Base-by-base conservation (phyloP, 2,113 vertebrate species). In the Chloropsis cyanopogon region DNA sequence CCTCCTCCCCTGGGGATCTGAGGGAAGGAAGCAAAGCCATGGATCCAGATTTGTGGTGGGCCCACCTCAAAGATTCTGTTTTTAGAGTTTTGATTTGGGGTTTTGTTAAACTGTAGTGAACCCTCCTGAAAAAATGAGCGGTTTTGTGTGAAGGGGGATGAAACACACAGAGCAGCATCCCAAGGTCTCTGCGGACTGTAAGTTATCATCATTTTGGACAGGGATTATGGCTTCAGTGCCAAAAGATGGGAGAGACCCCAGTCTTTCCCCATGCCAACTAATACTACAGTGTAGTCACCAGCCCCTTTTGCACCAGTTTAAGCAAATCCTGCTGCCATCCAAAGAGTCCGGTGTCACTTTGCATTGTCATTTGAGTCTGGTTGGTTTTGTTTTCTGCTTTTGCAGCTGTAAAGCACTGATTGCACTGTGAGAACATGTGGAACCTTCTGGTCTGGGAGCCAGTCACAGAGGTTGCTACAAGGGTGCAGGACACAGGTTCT, bases 311-410 rank as follows among this genome's bases (percentile, higher is more conserved):
- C 90, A 87, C 86, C 95, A 59, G 39, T 87, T 89, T 14, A 87
- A 85, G 75, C 91, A 86, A 95, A 95, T 93, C 88, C 88, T 81
- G 76, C 90, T 1, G 1, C 93, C 95, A 94, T 94, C 95, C 93
- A 95, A 93, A 96, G 90, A 92, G 90, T 77, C 90, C 8, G 0
- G 46, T 7, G 60, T 92, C 90, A 37, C 79, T 71, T 88, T 2
- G 29, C 92, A 24, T 57, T 31, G 84, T 94, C 89, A 50, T 54
- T 91, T 12, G 41, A 92, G 93, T 91, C 89, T 14, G 70, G 42
- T n/a, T 76, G 68, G 91, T 19, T 95, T 93, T 87, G 72, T 91
- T 95, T 72, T 14, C 86, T 71, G 72, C 88, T 81, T 76, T 35
- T 23, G 65, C 92, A 63, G 90, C 33, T 70, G 79, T 88, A 28